Conservation (phyloP, 2,888 invertebrate species). For the Eudasyphora cyanicolor region DNA sequence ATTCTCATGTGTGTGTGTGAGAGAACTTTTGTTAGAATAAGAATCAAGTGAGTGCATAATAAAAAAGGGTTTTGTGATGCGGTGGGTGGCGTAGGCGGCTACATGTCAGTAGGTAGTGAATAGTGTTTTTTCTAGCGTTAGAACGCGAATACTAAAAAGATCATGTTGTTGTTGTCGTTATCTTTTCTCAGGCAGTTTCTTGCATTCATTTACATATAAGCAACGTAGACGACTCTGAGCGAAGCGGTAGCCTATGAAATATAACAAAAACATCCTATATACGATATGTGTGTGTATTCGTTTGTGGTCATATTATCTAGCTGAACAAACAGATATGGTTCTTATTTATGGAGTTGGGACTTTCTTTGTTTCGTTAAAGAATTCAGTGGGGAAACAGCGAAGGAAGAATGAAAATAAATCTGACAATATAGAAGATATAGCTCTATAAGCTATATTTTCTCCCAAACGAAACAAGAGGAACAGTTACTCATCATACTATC, state of each 20-base stretch:
- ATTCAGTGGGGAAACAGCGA: too few relatives aligned
- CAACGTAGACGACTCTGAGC: neutral
- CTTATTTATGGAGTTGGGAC: neutral
- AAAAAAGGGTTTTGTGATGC: neutral
- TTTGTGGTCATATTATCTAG: neutral
- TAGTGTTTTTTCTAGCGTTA: neutral
- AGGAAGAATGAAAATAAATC: too few relatives aligned
- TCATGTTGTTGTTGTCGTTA: neutral
- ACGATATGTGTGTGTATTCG: neutral
- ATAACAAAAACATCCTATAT: neutral
- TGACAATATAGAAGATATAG: too few relatives aligned
- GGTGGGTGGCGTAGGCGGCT: neutral
- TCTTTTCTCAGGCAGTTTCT: neutral
- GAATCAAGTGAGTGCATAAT: constrained; percentile 14
- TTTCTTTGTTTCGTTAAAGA: neutral
- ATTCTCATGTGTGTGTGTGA: too few relatives aligned
- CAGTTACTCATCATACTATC: too few relatives aligned
- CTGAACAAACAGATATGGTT: neutral
- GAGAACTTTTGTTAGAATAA: neutral
- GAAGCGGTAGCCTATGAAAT: neutral
- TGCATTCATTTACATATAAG: constrained; percentile 13
- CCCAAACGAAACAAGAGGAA: too few relatives aligned
- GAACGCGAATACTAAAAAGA: neutral
- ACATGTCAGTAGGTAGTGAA: neutral
- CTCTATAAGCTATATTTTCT: too few relatives aligned